Conservation (phyloP, 2,113 vertebrate species). For the Corapipo altera region DNA sequence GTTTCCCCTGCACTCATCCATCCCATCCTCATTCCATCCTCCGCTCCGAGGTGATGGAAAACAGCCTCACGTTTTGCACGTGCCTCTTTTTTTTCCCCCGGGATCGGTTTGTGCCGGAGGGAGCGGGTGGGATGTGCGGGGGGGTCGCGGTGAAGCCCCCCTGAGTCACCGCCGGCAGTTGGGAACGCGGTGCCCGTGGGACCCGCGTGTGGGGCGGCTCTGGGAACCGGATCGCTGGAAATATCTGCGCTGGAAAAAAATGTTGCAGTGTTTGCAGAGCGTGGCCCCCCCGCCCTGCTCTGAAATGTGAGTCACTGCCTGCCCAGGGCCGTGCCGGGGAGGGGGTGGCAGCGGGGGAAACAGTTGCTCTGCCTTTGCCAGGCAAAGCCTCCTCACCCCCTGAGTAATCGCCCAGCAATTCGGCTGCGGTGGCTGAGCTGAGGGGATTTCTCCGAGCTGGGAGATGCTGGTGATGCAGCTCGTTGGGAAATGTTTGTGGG, state of each 20-base stretch:
- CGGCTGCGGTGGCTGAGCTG: neutral
- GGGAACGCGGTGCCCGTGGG: neutral
- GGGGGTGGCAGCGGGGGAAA: neutral
- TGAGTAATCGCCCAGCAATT: conserved; percentile 29
- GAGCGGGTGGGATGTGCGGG: neutral
- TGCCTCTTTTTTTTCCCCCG: neutral
- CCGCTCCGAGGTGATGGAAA: neutral
- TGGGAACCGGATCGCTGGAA: neutral
- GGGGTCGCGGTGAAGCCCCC: neutral
- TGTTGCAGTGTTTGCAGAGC: neutral
- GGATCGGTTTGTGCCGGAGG: neutral
- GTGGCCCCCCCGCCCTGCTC: neutral
- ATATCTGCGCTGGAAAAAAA: neutral
- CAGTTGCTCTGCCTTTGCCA: conserved; percentile 23
- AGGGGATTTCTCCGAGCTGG: conserved; percentile 4
- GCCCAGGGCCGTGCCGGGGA: neutral
- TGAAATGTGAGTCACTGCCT: conserved; percentile 45
- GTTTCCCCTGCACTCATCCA: neutral
- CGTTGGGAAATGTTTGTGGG: conserved; percentile 16
- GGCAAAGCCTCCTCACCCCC: conserved; percentile 21
- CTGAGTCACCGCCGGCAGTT: neutral
- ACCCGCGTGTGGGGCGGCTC: neutral
- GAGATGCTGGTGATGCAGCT: neutral
- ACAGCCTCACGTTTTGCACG: neutral
- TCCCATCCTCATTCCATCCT: neutral